Percentiles rank a stretch among this genome's conserved stretches.
Evolutionary conservation across 2,113 vertebrate genomes (phyloP).

Genomic region (Pachypanchax playfairii): DNA sequence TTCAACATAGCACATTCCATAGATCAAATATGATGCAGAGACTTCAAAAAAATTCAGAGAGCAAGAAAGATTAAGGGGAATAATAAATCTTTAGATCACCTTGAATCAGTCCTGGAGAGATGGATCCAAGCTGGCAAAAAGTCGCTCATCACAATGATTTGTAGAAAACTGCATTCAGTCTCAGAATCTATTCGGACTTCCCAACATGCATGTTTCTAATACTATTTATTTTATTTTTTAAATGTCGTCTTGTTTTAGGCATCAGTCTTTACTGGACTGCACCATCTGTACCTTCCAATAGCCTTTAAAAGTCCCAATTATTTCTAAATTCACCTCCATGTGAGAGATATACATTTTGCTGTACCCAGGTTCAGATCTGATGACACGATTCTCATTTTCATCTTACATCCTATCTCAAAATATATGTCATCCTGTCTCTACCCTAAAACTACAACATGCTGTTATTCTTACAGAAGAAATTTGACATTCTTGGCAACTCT

Average conservation of each 20-base stretch:
- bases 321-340: neutral
- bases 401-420: neutral
- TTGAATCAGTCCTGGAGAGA: conserved; percentile 27
- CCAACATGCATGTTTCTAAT: neutral
- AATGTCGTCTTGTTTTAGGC: neutral
- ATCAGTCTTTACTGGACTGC: neutral
- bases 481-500: conserved; percentile 6
- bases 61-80: conserved; percentile 41
- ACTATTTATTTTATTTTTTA: neutral
- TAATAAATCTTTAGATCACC: conserved; percentile 37
- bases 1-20: conserved; percentile 28
- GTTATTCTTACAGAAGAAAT: neutral
- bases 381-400: neutral
- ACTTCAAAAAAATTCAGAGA: conserved; percentile 34
- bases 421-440: neutral
- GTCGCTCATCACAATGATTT: conserved; percentile 11
- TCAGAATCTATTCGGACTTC: neutral
- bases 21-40: conserved; percentile 23
- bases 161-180: conserved; percentile 5
- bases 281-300: neutral
- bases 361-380: neutral
- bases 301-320: neutral
- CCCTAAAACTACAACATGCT: neutral
- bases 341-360: neutral
- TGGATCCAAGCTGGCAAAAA: conserved; percentile 18